Percentiles rank a stretch among this genome's conserved stretches.
Evolutionary conservation across 2,113 vertebrate genomes (phyloP).

Genomic region (Pavo muticus): DNA sequence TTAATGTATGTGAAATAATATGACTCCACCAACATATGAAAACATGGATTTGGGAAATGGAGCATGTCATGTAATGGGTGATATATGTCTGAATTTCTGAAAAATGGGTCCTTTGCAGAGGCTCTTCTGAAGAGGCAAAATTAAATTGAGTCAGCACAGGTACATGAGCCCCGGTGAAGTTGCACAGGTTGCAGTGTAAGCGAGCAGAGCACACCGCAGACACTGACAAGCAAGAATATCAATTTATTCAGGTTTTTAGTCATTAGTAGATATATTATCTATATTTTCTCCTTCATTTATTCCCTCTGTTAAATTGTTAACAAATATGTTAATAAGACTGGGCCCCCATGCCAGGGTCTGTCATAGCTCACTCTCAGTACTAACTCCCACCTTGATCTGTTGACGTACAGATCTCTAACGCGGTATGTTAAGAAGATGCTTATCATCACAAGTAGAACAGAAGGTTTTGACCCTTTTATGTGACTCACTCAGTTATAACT

Average conservation of each 20-base stretch:
- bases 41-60: background rate
- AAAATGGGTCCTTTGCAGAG: background rate
- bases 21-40: background rate
- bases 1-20: background rate
- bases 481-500: constrained; percentile 41
- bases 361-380: background rate
- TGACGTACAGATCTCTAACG: background rate
- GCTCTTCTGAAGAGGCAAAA: background rate
- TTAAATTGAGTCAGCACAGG: background rate
- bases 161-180: rapidly evolving
- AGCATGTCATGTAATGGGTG: background rate
- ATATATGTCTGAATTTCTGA: background rate
- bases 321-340: background rate
- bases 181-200: background rate
- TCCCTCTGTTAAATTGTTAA: background rate
- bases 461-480: constrained; percentile 51
- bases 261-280: background rate
- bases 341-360: background rate
- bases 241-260: background rate
- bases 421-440: constrained; percentile 13
- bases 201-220: background rate
- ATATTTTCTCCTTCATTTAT: background rate
- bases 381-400: background rate
- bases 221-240: background rate
- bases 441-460: constrained; percentile 39